These are phyloP conservation scores for Calvadosia cruxmelitensis DNA, from an alignment of 30 jellyfish, hydroid and myxozoan species.

Conservation along the genomic window DNA sequence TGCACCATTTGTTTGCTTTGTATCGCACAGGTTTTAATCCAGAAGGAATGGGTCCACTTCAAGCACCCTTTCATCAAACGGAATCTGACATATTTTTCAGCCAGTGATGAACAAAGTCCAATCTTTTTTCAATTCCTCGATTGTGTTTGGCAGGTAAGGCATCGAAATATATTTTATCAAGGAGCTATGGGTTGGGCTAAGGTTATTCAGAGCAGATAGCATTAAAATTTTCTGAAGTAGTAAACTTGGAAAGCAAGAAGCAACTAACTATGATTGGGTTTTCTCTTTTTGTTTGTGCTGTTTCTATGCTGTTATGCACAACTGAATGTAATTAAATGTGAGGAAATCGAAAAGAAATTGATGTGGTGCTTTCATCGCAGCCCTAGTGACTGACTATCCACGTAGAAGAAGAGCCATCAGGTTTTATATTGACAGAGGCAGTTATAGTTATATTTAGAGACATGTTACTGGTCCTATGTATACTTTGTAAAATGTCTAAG, in stretches of 20 bases:
- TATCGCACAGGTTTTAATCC: slow-evolving; percentile 66
- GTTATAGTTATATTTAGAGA: background rate
- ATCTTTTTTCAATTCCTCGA: slow-evolving; percentile 69
- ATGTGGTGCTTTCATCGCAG: background rate
- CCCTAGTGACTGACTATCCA: background rate
- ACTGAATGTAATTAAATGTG: no score
- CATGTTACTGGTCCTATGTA: slow-evolving; percentile 8
- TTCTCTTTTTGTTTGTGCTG: no score
- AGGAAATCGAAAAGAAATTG: slow-evolving; percentile 7
- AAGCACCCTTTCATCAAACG: slow-evolving; percentile 44
- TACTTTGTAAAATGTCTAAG: no score
- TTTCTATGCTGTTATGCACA: no score
- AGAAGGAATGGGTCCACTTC: slow-evolving; percentile 64
- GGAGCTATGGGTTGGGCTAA: no score
- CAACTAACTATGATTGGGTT: no score
- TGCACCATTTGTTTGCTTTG: background rate
- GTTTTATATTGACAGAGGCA: no score
- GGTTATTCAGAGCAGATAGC: no score
- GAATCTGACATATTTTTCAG: slow-evolving; percentile 21
- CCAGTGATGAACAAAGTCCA: slow-evolving; percentile 58
- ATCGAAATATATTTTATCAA: no score
- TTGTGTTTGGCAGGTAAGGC: slow-evolving; percentile 85
- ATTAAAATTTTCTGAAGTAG: no score
- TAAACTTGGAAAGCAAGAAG: no score
- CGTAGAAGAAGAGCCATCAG: background rate